These are phyloP conservation scores for Hippoglossus hippoglossus DNA, from an alignment of 2,797 vertebrate species.

Conservation along the genomic window DNA sequence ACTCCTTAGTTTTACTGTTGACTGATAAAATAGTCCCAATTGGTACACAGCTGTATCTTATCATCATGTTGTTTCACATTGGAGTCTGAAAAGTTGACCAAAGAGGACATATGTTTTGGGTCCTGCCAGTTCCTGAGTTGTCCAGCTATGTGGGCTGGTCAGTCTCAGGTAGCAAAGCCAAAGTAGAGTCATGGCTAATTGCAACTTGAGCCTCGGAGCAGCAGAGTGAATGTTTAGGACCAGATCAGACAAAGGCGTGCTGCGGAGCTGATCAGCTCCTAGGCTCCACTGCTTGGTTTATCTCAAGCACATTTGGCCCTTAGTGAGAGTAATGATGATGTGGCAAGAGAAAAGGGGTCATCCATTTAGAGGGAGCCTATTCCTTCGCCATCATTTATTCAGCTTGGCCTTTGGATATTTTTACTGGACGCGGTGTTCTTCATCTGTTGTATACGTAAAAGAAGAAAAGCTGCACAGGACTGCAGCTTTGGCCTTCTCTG, in stretches of 20 bases:
- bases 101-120: slow-evolving; percentile 14
- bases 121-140: slow-evolving; percentile 27
- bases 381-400: slow-evolving; percentile 29
- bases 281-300: slow-evolving; percentile 28
- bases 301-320: slow-evolving; percentile 23
- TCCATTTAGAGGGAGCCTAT: slow-evolving; percentile 25
- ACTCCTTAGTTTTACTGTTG: background rate
- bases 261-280: slow-evolving; percentile 18
- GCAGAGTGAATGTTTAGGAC: slow-evolving; percentile 37
- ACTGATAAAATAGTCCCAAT: slow-evolving; percentile 26
- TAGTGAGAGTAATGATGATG: slow-evolving; percentile 48
- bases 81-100: slow-evolving; percentile 11
- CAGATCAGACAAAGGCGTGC: slow-evolving; percentile 1
- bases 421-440: slow-evolving; percentile 23
- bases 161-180: slow-evolving; percentile 33
- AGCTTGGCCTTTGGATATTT: slow-evolving; percentile 43
- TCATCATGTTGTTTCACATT: slow-evolving; percentile 15
- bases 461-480: slow-evolving; percentile 5
- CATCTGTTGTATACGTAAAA: slow-evolving; percentile 26
- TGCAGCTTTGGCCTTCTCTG: slow-evolving; percentile 18
- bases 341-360: slow-evolving; percentile 47
- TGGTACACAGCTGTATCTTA: slow-evolving; percentile 26
- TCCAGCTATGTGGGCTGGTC: slow-evolving; percentile 36
- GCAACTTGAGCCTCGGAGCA: slow-evolving; percentile 15
- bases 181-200: slow-evolving; percentile 39